A percentile compares a stretch with the other conserved stretches of the same genome.
These are phyloP conservation scores for Galagoides demidoff DNA, from an alignment of 2,797 vertebrate genomes.

Conservation along the genomic window DNA sequence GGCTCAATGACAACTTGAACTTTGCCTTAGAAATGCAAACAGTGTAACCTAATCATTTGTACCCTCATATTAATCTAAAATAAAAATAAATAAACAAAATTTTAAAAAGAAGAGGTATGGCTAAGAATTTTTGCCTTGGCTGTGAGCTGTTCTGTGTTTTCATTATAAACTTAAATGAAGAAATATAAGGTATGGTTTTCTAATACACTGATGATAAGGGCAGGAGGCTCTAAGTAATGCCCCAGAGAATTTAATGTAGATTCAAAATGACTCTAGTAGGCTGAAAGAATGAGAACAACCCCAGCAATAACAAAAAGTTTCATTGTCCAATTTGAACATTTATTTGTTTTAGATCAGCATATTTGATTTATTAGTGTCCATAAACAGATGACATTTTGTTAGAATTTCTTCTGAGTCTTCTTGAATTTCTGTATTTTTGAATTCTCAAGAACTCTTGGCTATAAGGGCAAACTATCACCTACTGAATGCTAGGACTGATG, in stretches of 20 bases:
- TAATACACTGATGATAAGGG: not conserved
- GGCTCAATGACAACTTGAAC: no score
- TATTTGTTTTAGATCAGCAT: not conserved
- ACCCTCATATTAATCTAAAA: no score
- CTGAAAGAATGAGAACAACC: not conserved
- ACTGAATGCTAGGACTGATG: not conserved
- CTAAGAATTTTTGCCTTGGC: not conserved
- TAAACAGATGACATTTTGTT: constrained; percentile 10
- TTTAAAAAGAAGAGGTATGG: no score
- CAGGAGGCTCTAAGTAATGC: not conserved
- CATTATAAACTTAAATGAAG: not conserved
- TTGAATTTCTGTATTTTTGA: not conserved
- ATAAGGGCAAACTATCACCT: not conserved
- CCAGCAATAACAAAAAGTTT: not conserved
- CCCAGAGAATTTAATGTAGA: not conserved
- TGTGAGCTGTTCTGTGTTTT: not conserved
- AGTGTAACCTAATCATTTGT: no score
- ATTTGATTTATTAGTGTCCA: not conserved
- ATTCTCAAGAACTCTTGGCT: not conserved
- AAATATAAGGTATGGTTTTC: not conserved
- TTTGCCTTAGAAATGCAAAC: no score
- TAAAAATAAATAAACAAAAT: no score
- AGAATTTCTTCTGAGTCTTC: not conserved
- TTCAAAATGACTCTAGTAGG: not conserved
- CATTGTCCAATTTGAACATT: not conserved